phyloP scores from a whole-genome alignment of 2,797 vertebrate genomes.

The Neoniphon sammara region DNA sequence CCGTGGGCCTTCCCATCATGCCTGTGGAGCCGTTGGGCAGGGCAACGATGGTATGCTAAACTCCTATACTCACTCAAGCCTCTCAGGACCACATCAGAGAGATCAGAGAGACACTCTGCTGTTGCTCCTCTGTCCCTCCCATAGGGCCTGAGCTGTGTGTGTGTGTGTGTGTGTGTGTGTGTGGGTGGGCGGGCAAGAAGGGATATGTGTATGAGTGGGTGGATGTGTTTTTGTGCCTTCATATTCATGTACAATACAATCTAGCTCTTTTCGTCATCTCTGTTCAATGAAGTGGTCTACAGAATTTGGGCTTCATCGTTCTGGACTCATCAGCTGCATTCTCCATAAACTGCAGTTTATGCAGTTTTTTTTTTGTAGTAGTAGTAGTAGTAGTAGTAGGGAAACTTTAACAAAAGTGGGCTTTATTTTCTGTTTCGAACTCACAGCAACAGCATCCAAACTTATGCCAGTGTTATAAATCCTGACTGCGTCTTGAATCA shows the following conservation, averaged over 20 bases:
- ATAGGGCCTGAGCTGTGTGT: conserved; percentile 13
- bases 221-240: background rate
- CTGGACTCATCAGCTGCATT: background rate
- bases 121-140: conserved; percentile 18
- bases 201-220: background rate
- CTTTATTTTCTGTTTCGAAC: too few relatives aligned
- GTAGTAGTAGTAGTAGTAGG: too few relatives aligned
- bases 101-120: conserved; percentile 35
- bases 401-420: too few relatives aligned
- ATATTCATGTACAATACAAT: too few relatives aligned
- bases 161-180: conserved; percentile 39
- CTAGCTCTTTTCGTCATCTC: too few relatives aligned
- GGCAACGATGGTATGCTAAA: conserved; percentile 6
- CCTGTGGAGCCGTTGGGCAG: background rate
- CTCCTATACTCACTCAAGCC: conserved; percentile 16
- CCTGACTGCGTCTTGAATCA: too few relatives aligned
- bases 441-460: too few relatives aligned
- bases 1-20: background rate
- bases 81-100: conserved; percentile 27
- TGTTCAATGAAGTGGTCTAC: background rate
- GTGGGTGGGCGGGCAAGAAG: conserved; percentile 27
- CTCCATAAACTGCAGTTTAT: background rate
- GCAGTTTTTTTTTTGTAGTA: too few relatives aligned
- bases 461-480: too few relatives aligned
- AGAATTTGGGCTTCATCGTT: background rate